These are phyloP conservation scores for Adrianichthys oophorus DNA, from an alignment of 2,797 vertebrate genomes.

Conservation along the genomic window DNA sequence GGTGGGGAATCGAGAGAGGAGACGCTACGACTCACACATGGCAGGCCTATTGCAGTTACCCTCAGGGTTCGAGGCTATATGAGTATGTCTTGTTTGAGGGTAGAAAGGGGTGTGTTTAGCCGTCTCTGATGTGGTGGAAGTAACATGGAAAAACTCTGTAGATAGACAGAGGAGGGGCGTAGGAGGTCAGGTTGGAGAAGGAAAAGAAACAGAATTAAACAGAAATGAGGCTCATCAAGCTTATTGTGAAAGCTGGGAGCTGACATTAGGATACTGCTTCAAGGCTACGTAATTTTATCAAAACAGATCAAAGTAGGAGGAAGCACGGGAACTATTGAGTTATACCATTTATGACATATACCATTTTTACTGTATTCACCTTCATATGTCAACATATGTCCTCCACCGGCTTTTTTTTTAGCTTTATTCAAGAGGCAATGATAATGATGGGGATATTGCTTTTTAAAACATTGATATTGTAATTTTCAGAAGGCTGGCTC, in stretches of 20 bases:
- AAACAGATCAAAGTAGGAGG: conserved; percentile 27
- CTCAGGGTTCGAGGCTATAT: conserved; percentile 50
- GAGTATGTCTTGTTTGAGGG: conserved; percentile 51
- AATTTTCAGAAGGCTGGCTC: too few relatives aligned
- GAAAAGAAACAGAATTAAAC: conserved; percentile 20
- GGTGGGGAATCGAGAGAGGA: conserved; percentile 57
- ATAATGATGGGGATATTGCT: too few relatives aligned
- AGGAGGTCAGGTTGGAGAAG: conserved; percentile 50
- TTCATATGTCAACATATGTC: too few relatives aligned
- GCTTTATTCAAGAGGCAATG: too few relatives aligned
- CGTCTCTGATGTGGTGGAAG: conserved; percentile 64
- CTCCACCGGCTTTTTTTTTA: too few relatives aligned
- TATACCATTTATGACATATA: too few relatives aligned
- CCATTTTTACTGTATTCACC: too few relatives aligned
- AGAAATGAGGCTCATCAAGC: conserved; percentile 53
- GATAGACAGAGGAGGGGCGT: conserved; percentile 36
- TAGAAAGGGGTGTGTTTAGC: conserved; percentile 49
- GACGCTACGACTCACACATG: conserved; percentile 51
- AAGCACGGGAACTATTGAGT: too few relatives aligned
- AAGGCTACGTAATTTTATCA: conserved; percentile 57
- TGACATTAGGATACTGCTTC: conserved; percentile 45
- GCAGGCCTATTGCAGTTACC: conserved; percentile 55
- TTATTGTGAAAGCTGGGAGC: conserved; percentile 33
- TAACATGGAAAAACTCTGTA: conserved; percentile 52
- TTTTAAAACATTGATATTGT: too few relatives aligned